Evolutionary conservation across 2,888 invertebrate species (phyloP).

Genomic region (Tanypteryx hageni): DNA sequence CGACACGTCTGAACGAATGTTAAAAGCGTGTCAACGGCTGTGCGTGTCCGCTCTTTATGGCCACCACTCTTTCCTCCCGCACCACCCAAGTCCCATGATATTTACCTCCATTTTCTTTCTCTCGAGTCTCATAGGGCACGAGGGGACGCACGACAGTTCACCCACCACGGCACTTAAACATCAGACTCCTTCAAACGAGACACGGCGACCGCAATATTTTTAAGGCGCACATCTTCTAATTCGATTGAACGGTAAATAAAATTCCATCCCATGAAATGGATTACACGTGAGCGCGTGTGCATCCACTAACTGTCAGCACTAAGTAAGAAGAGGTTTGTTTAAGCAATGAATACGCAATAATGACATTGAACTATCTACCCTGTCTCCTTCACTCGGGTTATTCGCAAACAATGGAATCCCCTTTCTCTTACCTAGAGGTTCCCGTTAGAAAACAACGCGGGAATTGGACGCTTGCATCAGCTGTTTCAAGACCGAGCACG

Average conservation of each 20-base stretch:
- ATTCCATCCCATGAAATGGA: background rate
- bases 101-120: background rate
- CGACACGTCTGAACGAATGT: slow-evolving; percentile 43
- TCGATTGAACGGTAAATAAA: background rate
- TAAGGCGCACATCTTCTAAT: background rate
- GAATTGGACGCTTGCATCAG: slow-evolving; percentile 4
- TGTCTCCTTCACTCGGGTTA: background rate
- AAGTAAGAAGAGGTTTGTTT: background rate
- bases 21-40: slow-evolving; percentile 39
- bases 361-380: background rate
- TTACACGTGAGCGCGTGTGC: background rate
- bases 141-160: background rate
- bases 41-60: slow-evolving; percentile 53
- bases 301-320: background rate
- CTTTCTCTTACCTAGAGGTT: background rate
- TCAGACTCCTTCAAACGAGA: background rate
- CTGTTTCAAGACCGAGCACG: background rate
- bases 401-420: background rate
- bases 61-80: background rate
- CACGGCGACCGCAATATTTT: background rate
- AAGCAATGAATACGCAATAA: background rate
- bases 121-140: background rate
- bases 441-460: slow-evolving; percentile 5
- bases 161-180: background rate
- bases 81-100: background rate